Percentiles rank a stretch among this genome's conserved stretches.
Conservation (phyloP, 2,888 invertebrate genomes). For the Hypercompe scribonia region DNA sequence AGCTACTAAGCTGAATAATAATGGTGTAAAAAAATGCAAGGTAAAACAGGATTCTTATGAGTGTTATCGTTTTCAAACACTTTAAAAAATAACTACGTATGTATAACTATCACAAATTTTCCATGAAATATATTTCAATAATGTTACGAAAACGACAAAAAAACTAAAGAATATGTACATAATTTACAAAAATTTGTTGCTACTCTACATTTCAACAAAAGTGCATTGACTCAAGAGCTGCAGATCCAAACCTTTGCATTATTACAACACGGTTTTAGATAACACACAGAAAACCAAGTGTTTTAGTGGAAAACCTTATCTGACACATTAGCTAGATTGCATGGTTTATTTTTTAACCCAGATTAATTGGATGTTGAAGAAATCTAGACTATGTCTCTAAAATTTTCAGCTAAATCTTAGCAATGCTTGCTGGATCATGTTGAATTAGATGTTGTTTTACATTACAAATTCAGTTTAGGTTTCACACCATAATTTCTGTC, state of each 20-base stretch:
- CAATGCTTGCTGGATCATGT: background rate
- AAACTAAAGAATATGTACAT: too few relatives aligned
- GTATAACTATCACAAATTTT: too few relatives aligned
- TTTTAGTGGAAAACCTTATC: constrained; percentile 42
- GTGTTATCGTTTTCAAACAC: too few relatives aligned
- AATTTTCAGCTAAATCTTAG: constrained; percentile 10
- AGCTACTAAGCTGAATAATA: background rate
- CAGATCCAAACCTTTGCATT: constrained; percentile 26
- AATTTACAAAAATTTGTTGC: constrained; percentile 11
- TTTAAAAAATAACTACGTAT: too few relatives aligned
- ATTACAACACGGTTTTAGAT: constrained; percentile 24
- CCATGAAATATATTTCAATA: too few relatives aligned
- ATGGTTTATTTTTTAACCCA: constrained; percentile 41
- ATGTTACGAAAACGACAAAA: too few relatives aligned
- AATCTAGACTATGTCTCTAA: constrained; percentile 17
- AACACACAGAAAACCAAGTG: constrained; percentile 29
- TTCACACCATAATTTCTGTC: too few relatives aligned
- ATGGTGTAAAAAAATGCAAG: background rate
- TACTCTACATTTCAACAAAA: constrained; percentile 39
- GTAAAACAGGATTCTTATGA: too few relatives aligned
- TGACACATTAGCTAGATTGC: constrained; percentile 41
- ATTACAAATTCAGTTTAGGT: too few relatives aligned
- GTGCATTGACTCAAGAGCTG: constrained; percentile 47
- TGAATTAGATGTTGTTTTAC: too few relatives aligned
- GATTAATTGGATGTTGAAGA: constrained; percentile 35